phyloP scores from a whole-genome alignment of 1,140 invertebrate genomes.

The Cydia fagiglandana region DNA sequence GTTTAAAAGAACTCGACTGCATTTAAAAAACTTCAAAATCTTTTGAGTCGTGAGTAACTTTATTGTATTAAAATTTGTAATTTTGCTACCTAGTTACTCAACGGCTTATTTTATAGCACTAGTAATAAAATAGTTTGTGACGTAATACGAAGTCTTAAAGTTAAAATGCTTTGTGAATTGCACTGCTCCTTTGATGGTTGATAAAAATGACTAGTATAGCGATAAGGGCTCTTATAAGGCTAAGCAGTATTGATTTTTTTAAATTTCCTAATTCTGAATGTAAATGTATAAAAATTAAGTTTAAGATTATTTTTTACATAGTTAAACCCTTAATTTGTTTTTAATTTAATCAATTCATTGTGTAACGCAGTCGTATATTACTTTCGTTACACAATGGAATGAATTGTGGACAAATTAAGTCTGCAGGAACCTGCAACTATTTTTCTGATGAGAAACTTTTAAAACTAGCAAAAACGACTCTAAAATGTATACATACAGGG shows the following conservation, averaged over 20 bases:
- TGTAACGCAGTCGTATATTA: neutral
- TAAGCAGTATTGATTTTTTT: neutral
- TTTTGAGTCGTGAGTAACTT: no score
- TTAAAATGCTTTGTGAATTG: conserved; percentile 27
- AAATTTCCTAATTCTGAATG: neutral
- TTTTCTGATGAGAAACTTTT: no score
- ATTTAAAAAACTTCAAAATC: no score
- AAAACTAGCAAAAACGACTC: no score
- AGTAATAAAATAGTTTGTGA: conserved; percentile 8
- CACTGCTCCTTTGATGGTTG: conserved; percentile 29
- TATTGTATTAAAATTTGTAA: no score
- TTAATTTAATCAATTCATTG: neutral
- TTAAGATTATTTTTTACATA: no score
- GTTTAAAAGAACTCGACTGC: neutral
- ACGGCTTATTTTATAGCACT: neutral
- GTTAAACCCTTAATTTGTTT: no score
- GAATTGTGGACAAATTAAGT: no score
- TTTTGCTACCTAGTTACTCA: neutral
- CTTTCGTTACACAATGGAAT: no score
- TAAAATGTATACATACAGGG: no score
- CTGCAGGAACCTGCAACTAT: no score
- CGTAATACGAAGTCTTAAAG: conserved; percentile 7
- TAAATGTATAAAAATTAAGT: no score
- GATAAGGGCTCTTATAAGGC: conserved; percentile 24
- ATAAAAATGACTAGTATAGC: conserved; percentile 59